Percentiles rank a stretch among this genome's conserved stretches.
phyloP scores from a whole-genome alignment of 2,797 vertebrate species.

The Pseudotriccus pelzelni region DNA sequence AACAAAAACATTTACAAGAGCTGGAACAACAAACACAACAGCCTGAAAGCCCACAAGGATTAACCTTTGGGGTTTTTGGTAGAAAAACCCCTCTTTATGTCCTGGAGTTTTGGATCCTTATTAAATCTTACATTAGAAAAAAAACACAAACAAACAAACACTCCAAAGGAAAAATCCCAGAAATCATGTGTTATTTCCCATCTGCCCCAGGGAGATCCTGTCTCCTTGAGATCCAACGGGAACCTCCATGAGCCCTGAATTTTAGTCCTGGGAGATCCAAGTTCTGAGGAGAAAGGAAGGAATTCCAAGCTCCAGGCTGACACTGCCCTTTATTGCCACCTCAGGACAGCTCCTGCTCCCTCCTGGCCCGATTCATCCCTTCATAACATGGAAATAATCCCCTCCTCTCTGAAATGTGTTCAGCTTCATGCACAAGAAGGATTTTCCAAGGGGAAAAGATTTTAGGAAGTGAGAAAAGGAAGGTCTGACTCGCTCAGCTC shows the following conservation, averaged over 20 bases:
- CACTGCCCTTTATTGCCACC: not conserved
- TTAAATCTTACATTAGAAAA: not conserved
- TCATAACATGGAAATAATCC: fast-evolving
- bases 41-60: not conserved
- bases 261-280: not conserved
- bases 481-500: not conserved
- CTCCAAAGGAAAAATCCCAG: not conserved
- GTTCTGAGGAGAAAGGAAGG: not conserved
- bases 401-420: not conserved
- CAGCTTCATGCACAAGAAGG: not conserved
- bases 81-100: not conserved
- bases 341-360: not conserved
- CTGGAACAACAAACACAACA: not conserved
- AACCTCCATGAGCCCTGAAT: constrained; percentile 56
- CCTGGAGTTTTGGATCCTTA: not conserved
- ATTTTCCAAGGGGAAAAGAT: not conserved
- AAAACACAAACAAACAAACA: not conserved
- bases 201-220: not conserved
- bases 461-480: not conserved
- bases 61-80: not conserved
- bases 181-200: not conserved
- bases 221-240: constrained; percentile 47
- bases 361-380: not conserved
- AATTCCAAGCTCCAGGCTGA: not conserved
- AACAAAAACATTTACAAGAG: not conserved